Evolutionary conservation across 1,140 invertebrate genomes (phyloP), one percentile per base, ranked within the genome.

Genomic region (Plutomurus gul): DNA sequence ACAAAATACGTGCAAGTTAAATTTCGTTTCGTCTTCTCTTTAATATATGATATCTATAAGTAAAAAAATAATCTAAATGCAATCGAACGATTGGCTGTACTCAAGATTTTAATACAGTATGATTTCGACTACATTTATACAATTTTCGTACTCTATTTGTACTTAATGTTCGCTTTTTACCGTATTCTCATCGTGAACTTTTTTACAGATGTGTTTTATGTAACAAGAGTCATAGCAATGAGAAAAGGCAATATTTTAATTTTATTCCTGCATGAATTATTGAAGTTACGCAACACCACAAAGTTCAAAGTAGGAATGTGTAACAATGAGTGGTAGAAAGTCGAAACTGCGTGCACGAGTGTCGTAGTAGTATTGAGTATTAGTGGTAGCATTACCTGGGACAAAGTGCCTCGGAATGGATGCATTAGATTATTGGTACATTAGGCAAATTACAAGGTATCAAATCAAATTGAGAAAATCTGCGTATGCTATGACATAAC

Each of bases 361-460:
- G 11, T 13, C 36, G 10, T 56, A 65, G 13, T 33, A 13, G 27
- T 2, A 6, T 6, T 0, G 22, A 56, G 10, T 16, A 27, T 4
- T 18, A 1, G 56, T 18, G 5, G 20, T 11, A 33, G 51, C 6
- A 0, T 25, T 30, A 16, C 11, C 10, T 43, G 39, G 39, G 11
- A 16, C 27, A 33, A 33, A 65, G 33, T n/a, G 51, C 51, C 8
- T 13, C 33, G 16, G 51, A 25, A 65, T 65, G 46, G 36, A 56
- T 77, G 60, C 76, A 77, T 65, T 77, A 70, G 76, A 46, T 43
- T 77, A 77, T 77, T 77, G 56, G 56, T 77, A 36, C 76, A 77
- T 77, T 77, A 77, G 40, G 51, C 49, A 77, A 77, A 77, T 77
- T 77, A 71, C 56, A 36, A 77, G 36, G 56, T 65, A 65, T 65